phyloP scores from a whole-genome alignment of 2,113 vertebrate genomes.

The Chroicocephalus ridibundus region DNA sequence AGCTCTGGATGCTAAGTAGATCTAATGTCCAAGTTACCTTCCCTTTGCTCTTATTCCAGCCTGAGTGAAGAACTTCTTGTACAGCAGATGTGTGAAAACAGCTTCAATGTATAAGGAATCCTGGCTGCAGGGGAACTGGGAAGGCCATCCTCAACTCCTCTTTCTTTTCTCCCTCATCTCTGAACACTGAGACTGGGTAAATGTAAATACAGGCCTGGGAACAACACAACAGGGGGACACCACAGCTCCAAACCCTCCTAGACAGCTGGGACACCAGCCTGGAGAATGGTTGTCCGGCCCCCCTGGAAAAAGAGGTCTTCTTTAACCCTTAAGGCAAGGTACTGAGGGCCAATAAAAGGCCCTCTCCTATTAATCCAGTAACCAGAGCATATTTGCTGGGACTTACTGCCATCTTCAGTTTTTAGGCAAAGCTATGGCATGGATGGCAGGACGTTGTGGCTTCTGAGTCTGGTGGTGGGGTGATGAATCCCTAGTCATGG shows the following conservation, averaged over 20 bases:
- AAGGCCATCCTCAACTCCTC: background rate
- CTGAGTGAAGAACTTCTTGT: background rate
- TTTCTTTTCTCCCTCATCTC: background rate
- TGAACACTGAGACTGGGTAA: background rate
- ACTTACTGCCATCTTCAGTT: conserved; percentile 55
- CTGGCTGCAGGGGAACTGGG: background rate
- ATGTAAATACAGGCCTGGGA: background rate
- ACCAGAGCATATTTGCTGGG: background rate
- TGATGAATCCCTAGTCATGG: background rate
- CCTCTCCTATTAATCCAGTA: background rate
- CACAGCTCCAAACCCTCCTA: background rate
- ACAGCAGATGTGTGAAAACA: background rate
- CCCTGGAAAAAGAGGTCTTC: background rate
- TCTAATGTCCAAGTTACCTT: background rate
- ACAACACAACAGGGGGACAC: background rate
- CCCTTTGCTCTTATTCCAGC: background rate
- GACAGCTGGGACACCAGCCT: background rate
- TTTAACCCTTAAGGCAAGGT: background rate
- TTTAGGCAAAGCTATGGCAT: background rate
- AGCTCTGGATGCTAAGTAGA: background rate
- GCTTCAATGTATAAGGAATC: background rate
- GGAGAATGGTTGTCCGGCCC: background rate
- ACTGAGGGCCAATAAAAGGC: background rate
- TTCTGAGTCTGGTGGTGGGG: background rate
- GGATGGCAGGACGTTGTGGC: background rate